Evolutionary conservation across 1,140 invertebrate genomes (phyloP), one percentile per base, ranked within the genome.

Genomic region (Cyphomyrmex costatus): DNA sequence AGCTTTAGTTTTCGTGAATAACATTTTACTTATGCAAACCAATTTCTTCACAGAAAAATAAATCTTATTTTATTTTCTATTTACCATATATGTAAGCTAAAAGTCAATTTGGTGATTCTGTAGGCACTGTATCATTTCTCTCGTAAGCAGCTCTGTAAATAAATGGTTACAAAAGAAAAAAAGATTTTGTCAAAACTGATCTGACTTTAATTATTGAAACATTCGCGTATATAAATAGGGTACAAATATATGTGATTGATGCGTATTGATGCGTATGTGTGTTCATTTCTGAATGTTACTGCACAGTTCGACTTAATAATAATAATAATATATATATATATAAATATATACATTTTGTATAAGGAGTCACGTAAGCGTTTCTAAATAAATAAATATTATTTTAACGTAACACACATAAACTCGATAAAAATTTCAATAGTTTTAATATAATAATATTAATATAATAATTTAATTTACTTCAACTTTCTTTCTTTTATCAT

Each of bases 131-230:
- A 30, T 0, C 5, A 30, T 10, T 30, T 42, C 19, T 42, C 19
- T 14, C 8, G 19, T 19, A 21, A 36, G 4, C 8, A 46, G 63
- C 24, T 42, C 36, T 24, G 24, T 24, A 30, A 24, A 49, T 42
- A 33, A 63, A 8, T 63, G 33, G 27, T 16, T 14, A 1, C 0
- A 30, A 27, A 63, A 19, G 12, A 77, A 53, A 24, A n/a, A 46
- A 63, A 42, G 21, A 36, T 63, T 16, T 66, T 87, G 76, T 91
- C 84, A 70, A 92, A 88, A 87, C 79, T 89, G 86, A 88, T 92
- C 86, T 91, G 93, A 85, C 89, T 95, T 95, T 95, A 95, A 94
- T 95, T 94, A 94, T 89, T 95, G 92, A 94, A 94, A 95, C 90
- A 94, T 92, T 92, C 91, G 91, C 91, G 89, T 94, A 94, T 94